Conservation (phyloP, 2,797 vertebrate genomes). For the Brachyrhaphis roseni region DNA sequence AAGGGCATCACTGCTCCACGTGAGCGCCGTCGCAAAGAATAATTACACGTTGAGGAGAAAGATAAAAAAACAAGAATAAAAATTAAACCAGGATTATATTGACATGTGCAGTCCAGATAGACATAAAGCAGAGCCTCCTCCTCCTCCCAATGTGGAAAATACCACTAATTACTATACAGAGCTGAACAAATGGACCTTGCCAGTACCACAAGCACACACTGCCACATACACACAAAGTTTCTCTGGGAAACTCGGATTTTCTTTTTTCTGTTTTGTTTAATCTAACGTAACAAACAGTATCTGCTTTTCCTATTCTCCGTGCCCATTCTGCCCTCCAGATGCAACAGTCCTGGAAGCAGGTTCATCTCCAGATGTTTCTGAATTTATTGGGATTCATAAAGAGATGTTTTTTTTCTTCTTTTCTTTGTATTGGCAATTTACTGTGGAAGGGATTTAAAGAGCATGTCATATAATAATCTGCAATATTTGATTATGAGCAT, state of each 20-base stretch:
- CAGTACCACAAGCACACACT: slow-evolving; percentile 45
- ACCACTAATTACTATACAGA: slow-evolving; percentile 70
- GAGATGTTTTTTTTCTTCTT: not conserved
- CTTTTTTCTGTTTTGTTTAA: not conserved
- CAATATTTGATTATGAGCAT: not conserved
- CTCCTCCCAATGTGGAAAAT: slow-evolving; percentile 56
- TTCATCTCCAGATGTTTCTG: not conserved
- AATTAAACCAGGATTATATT: slow-evolving; percentile 34
- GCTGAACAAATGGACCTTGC: slow-evolving; percentile 53
- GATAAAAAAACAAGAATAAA: slow-evolving; percentile 22
- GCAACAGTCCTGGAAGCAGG: not conserved
- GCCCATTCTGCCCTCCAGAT: not conserved
- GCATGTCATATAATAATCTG: not conserved
- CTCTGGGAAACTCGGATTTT: slow-evolving; percentile 44
- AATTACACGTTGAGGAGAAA: slow-evolving; percentile 36
- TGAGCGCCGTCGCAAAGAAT: slow-evolving; percentile 17
- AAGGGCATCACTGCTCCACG: not conserved
- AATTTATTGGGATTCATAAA: not conserved
- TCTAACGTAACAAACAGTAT: slow-evolving; percentile 1
- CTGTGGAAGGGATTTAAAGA: not conserved
- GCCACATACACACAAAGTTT: slow-evolving; percentile 36
- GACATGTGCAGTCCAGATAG: slow-evolving; percentile 66
- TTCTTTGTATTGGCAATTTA: not conserved
- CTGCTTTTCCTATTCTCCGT: slow-evolving; percentile 9
- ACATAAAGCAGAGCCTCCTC: slow-evolving; percentile 43